phyloP scores from a whole-genome alignment of 2,888 invertebrate species.

The Euzophera pinguis region DNA sequence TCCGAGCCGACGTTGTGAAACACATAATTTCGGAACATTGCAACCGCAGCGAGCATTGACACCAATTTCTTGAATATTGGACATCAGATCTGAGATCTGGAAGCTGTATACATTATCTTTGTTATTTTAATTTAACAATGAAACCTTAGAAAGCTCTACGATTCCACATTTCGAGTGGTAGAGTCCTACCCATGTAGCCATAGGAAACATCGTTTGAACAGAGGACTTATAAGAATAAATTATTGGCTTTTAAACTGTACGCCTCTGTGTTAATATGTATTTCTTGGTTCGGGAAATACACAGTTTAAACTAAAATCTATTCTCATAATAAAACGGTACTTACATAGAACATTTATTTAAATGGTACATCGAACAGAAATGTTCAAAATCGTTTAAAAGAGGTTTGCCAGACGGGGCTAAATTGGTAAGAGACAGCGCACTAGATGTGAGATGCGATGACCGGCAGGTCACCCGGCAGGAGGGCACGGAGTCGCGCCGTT shows the following conservation, averaged over 20 bases:
- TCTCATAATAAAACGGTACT: background rate
- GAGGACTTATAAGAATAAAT: no score
- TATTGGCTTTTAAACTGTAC: no score
- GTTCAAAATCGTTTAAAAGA: conserved; percentile 29
- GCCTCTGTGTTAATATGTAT: no score
- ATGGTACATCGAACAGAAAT: no score
- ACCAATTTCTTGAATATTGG: conserved; percentile 68
- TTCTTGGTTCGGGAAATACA: no score
- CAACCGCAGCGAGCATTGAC: conserved; percentile 78
- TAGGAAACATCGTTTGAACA: no score
- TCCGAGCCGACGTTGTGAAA: conserved; percentile 58
- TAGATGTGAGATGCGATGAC: conserved; percentile 54
- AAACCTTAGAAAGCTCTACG: background rate
- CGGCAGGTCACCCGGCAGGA: conserved; percentile 46
- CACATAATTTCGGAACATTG: conserved; percentile 74
- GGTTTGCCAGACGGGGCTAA: conserved; percentile 28
- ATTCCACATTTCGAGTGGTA: no score
- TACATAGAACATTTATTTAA: conserved; percentile 25
- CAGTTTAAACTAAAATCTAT: no score
- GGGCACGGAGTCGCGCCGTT: conserved; percentile 37
- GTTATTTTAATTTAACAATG: background rate
- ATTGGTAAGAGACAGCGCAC: conserved; percentile 34
- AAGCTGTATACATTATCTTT: conserved; percentile 21
- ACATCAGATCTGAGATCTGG: conserved; percentile 48
- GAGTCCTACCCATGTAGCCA: no score